Base-by-base conservation (phyloP, 2,113 vertebrate genomes). In the Lycaon pictus region DNA sequence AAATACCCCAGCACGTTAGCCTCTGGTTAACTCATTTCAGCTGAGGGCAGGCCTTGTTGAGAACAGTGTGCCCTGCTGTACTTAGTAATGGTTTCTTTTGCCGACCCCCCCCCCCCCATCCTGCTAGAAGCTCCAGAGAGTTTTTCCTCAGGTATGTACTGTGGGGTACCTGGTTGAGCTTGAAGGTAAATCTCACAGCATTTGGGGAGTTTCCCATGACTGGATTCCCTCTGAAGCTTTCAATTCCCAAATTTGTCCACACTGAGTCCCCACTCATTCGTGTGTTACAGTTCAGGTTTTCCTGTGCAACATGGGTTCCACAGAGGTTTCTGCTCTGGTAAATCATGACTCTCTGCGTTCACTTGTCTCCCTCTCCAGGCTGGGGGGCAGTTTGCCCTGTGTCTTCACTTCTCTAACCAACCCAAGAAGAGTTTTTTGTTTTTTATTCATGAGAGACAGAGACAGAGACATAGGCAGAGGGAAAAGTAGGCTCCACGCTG, bases 281-380 rank as follows among this genome's bases (percentile, higher is more conserved):
- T 10, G 48, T 5, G 4, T 4, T 1, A 7, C 58, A 4, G 35
- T 11, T 29, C 35, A 1, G 11, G 23, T 4, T 76, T 15, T 25
- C 6, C 80, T 22, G 1, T 56, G 4, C 12, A 0, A 12, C 12
- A 0, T 3, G 5, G 27, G 60, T 27, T 56, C n/a, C 3, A 17
- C 2, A 1, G 43, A 22, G 2, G 13, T 37, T 29, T 67, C 72
- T 11, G 17, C 37, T 51, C 48, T 0, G 11, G 63, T 88, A 58
- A 67, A 58, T 51, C 17, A 0, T 12, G 62, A 11, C 17, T 32
- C 11, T 2, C n/a, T 13, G 2, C 4, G 2, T 25, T 10, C 1
- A 1, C 35, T 23, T 2, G 3, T 43, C 20, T 27, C 23, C 55
- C 37, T 80, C 63, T 80, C 22, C 25, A 4, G 1, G 1, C 32